Percentiles rank a stretch among this genome's conserved stretches.
Conservation (phyloP, 1,140 invertebrate species). For the Drosophila quadrilineata region DNA sequence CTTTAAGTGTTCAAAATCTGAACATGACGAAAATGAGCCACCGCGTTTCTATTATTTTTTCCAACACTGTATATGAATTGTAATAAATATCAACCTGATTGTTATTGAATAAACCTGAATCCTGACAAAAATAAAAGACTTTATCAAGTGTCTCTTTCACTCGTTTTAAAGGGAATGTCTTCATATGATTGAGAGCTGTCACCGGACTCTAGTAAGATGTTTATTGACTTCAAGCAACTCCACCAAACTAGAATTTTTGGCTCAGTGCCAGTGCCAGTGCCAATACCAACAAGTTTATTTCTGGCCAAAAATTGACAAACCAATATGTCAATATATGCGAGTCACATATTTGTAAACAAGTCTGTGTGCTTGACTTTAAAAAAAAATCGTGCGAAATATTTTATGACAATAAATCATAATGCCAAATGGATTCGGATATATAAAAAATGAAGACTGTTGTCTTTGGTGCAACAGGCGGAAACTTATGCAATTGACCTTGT, state of each 20-base stretch:
- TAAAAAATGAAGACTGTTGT: not conserved
- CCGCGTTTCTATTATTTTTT: too few relatives aligned
- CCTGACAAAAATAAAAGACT: too few relatives aligned
- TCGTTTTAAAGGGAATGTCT: not conserved
- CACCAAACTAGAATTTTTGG: constrained; percentile 56
- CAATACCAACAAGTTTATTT: constrained; percentile 1
- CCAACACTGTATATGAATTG: too few relatives aligned
- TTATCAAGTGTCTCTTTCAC: too few relatives aligned
- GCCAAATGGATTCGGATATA: not conserved
- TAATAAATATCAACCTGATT: too few relatives aligned
- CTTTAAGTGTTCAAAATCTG: too few relatives aligned
- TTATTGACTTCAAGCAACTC: not conserved
- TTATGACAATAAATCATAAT: not conserved
- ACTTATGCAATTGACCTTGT: not conserved
- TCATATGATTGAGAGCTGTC: constrained; percentile 10
- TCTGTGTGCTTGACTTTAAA: not conserved
- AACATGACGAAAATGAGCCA: too few relatives aligned
- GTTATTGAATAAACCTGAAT: too few relatives aligned
- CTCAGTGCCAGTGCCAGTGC: constrained; percentile 30
- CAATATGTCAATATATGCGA: not conserved
- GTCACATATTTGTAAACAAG: too few relatives aligned
- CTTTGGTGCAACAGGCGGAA: not conserved
- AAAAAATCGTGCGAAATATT: not conserved
- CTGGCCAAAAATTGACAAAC: not conserved
- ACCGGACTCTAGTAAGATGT: constrained; percentile 3